Base-by-base conservation (phyloP, 2,888 invertebrate genomes). In the Nemoura dubitans region DNA sequence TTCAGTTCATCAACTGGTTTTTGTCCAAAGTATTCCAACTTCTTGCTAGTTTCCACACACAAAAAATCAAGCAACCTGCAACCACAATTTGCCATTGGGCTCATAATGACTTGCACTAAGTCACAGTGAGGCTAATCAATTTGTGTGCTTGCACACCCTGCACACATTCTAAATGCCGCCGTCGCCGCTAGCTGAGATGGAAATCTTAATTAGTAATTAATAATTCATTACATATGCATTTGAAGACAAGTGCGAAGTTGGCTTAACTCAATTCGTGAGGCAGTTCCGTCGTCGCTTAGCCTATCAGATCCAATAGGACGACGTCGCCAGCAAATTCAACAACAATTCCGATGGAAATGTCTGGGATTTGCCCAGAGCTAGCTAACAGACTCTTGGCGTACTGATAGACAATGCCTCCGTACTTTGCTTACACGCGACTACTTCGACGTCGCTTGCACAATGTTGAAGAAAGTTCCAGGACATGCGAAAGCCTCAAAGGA, bases 131-230 rank as follows among this genome's bases (percentile, higher is more conserved):
- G 59, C 21, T 59, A 59, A 59, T 59, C 59, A 59, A 59, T 59
- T 59, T 21, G 21, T 59, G 59, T 59, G n/a, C n/a, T 21, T 59
- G 16, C 59, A n/a, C n/a, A n/a, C n/a, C n/a, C n/a, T 59, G 59
- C 59, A 59, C 59, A 59, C 59, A 21, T 10, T 6, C 59, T n/a
- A 59, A 3, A 59, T 59, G 10, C 59, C 59, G 14, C 36, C 5
- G 10, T n/a, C 36, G 59, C 21, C 59, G 10, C 6, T 3, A 59
- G 59, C 21, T 14, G 59, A 59, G 59, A 59, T 59, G 59, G 59
- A 59, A 59, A 59, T 59, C 59, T 59, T 59, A 59, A 59, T 59
- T 59, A 59, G 59, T 59, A 59, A 59, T 59, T 59, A 59, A 59
- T 59, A 3, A 59, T 59, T 59, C 59, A 59, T 59, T 59, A 21